These are phyloP conservation scores for Bombus terrestris DNA, from an alignment of 1,140 invertebrate species.

Conservation along the genomic window DNA sequence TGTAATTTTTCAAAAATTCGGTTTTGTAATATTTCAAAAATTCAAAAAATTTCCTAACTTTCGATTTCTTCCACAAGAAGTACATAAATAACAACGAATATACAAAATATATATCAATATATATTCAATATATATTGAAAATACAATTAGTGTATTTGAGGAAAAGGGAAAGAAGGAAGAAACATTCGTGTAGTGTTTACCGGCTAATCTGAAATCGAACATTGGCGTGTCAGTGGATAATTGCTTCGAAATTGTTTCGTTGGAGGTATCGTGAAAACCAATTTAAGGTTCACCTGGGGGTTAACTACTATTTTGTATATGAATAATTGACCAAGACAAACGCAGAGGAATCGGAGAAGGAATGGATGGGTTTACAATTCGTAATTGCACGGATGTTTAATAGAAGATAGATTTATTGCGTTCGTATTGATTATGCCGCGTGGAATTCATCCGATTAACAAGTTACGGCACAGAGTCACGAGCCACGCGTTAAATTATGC, in stretches of 20 bases:
- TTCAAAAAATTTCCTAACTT: background rate
- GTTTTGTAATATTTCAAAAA: background rate
- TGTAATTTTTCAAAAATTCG: background rate
- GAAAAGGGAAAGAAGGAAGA: background rate
- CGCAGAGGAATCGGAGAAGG: background rate
- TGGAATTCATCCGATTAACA: conserved; percentile 23
- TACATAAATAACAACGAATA: no score
- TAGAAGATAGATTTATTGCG: background rate
- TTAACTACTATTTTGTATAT: background rate
- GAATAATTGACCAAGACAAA: background rate
- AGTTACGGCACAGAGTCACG: background rate
- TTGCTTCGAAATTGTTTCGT: background rate
- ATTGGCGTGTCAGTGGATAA: background rate
- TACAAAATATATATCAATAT: background rate
- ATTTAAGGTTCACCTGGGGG: conserved; percentile 1
- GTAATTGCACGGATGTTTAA: background rate
- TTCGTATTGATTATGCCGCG: conserved; percentile 13
- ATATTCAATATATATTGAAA: background rate
- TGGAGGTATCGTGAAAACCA: background rate
- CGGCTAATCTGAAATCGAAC: background rate
- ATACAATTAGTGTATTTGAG: background rate
- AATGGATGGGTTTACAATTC: background rate
- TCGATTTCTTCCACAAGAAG: background rate
- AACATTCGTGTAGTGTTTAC: no score
- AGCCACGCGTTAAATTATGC: conserved; percentile 12